Base-by-base conservation (phyloP, 2,888 invertebrate species). In the Calameuta filiformis region DNA sequence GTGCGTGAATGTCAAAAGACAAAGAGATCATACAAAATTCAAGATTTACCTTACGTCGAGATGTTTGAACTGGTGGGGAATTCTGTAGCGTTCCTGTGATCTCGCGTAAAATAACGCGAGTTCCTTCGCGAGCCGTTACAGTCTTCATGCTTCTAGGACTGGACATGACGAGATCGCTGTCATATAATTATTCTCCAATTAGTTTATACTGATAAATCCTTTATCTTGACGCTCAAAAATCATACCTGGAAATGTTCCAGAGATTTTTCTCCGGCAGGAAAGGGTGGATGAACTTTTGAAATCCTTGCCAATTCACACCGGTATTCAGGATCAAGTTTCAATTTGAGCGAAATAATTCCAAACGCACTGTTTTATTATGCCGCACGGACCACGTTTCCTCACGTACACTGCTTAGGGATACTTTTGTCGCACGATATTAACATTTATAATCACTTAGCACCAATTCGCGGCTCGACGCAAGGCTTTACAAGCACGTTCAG, bases 1-100 rank as follows among this genome's bases (percentile, higher is more conserved):
- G 23, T 56, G 56, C 23, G 56, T 56, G 56, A 56, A 23, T 23
- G 23, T 56, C 56, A 56, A 56, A 56, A 23, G 56, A 56, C 56
- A 56, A 56, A 56, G 23, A 56, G 56, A 56, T 56, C 9, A 56
- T 56, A 56, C 23, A 56, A 56, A 56, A 56, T 56, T 23, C 1
- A 56, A 56, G 56, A 56, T 35, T 82, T 85, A 89, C 90, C 86
- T 88, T 89, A 78, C 78, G 81, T 71, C 81, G 83, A 23, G 83
- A 75, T 35, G 82, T 73, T 34, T 84, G 85, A 69, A 81, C 78
- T 30, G 86, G 84, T 23, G 89, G 80, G 23, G 89, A 89, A 84
- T 90, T 90, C 35, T 89, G 87, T 69, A 90, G 84, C 23, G 85
- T 84, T n/a, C 87, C 89, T 37, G 90, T 90, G 76, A 89, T 89